Base-by-base conservation (phyloP, 1,140 invertebrate genomes). In the Holcopasites calliopsidis region DNA sequence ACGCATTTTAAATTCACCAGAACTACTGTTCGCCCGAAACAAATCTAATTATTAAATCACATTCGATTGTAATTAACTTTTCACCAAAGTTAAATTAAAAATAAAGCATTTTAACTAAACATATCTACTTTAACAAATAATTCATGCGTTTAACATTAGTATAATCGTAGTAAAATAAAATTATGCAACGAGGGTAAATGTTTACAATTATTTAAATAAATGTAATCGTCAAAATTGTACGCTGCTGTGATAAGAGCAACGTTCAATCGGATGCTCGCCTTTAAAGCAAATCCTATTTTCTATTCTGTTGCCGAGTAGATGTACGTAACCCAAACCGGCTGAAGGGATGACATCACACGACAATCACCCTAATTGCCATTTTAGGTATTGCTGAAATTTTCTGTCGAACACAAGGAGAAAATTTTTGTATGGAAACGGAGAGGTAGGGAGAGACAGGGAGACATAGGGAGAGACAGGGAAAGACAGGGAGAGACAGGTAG, bases 331-430 rank as follows among this genome's bases (percentile, higher is more conserved):
- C 8, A 52, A 50, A 65, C 50, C 62, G 62, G 18, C 47, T 65
- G 44, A 50, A 65, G 50, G 44, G 44, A 35, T 31, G 40, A 50
- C 62, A 52, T 52, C 47, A 38, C 21, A 50, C 6, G 49, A 33
- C 64, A 66, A 66, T 66, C 52, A 66, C 52, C 64, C 49, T 52
- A 66, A 66, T 52, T 52, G 47, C 38, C 64, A n/a, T 31, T 38
- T 66, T 52, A 38, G 33, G 52, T 35, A 44, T 31, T 65, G 33
- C 28, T 31, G 47, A 65, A 66, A 52, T 47, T 52, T 52, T 8
- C 47, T n/a, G 8, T 38, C 21, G 31, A 10, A 5, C 13, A 21
- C 8, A 11, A 26, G 38, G 35, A 16, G 13, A 44, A 4, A 38
- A 50, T 40, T 38, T 50, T 65, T 49, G 50, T 13, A 33, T 1